Evolutionary conservation across 2,113 vertebrate species (phyloP).

Genomic region (Ageneiosus marmoratus): DNA sequence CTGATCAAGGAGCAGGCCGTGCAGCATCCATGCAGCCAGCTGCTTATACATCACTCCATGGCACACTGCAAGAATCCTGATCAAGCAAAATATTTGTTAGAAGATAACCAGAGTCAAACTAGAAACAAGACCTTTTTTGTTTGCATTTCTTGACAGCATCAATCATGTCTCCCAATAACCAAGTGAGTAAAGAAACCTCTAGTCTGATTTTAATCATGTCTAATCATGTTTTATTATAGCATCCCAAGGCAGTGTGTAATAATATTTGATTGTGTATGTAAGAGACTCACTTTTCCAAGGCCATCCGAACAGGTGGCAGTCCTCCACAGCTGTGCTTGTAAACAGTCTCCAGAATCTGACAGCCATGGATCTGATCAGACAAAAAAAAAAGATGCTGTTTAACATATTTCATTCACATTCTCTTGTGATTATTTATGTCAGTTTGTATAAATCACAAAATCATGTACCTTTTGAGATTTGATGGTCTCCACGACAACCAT

Average conservation of each 20-base stretch:
- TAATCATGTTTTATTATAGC: not conserved
- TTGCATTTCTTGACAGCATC: not conserved
- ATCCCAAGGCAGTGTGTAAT: not conserved
- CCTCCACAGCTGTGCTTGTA: slow-evolving; percentile 96
- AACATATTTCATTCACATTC: not conserved
- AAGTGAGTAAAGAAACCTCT: not conserved
- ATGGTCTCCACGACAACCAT: slow-evolving; percentile 97
- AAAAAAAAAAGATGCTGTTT: not conserved
- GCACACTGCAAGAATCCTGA: slow-evolving; percentile 91
- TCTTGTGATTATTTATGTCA: not conserved
- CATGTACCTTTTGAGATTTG: slow-evolving; percentile 89
- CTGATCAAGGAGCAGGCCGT: slow-evolving; percentile 91
- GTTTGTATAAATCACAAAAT: not conserved
- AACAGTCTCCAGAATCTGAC: slow-evolving; percentile 94
- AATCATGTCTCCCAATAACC: not conserved
- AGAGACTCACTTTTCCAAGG: slow-evolving; percentile 86
- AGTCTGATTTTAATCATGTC: not conserved
- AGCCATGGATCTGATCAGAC: slow-evolving; percentile 88
- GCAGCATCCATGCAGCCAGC: slow-evolving; percentile 97
- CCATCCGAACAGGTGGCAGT: slow-evolving; percentile 90
- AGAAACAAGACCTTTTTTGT: not conserved
- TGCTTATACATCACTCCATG: slow-evolving; percentile 99
- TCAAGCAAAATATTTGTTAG: not conserved
- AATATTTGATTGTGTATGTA: not conserved
- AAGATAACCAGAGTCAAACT: not conserved